Evolutionary conservation across 2,113 vertebrate species (phyloP), one percentile per base, ranked within the genome.

Genomic region (Ammodytes dubius): DNA sequence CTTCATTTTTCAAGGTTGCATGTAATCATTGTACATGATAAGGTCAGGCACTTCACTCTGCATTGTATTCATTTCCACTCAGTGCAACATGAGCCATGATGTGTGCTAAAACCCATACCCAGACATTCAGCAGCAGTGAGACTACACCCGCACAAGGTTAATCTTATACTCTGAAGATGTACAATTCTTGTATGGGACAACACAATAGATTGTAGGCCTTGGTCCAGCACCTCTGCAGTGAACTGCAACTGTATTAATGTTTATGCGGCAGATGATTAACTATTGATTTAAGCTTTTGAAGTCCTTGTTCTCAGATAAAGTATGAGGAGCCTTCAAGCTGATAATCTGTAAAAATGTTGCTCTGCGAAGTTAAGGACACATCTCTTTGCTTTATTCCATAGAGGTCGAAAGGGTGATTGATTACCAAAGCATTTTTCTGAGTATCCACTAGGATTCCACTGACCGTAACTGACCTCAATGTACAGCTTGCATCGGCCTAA

Each of bases 261-360:
- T 91, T 89, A 91, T 91, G 87, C 67, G 35, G 74, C 77, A 83
- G 70, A 92, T 92, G 93, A 93, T 92, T 89, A 94, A 91, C 47
- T 92, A 92, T 94, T 77, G 92, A 94, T 93, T 87, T 73, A 54
- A 63, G 67, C 54, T 77, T 89, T 85, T 84, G 70, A 83, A 86
- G 82, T 79, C 49, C 60, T 77, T 61, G 45, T 88, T 92, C 73
- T 87, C 72, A 74, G 79, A 80, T 88, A 81, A 88, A 88, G 70
- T 79, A 69, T 63, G 65, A 82, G 40, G 35, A 84, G 70, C 56
- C 69, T 63, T 27, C 63, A 56, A 63, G 72, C 77, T 70, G 53
- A 83, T 76, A 66, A 72, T 85, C 47, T 66, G 57, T 6, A 79
- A 77, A 47, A 63, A 74, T 74, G 82, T 91, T 70, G 49, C 64